Conservation (phyloP, 2,888 invertebrate genomes). For the Cerastoderma edule region DNA sequence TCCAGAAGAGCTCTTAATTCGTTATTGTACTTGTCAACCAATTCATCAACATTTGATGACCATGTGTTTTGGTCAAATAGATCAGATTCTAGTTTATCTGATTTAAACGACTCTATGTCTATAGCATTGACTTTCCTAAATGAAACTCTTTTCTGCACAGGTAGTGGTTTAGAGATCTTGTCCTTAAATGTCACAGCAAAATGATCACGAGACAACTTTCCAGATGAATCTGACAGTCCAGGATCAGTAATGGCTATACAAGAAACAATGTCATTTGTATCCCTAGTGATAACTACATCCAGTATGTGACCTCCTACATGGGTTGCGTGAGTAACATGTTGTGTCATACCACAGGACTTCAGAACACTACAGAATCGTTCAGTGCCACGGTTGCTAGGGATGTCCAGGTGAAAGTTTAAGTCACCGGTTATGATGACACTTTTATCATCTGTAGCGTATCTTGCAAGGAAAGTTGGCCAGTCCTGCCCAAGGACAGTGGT, state of each 20-base stretch:
- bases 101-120: constrained; percentile 31
- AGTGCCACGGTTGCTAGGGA: constrained; percentile 23
- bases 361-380: constrained; percentile 9
- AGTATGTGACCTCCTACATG: constrained; percentile 38
- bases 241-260: constrained; percentile 39
- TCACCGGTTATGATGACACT: constrained; percentile 37
- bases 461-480: constrained; percentile 32
- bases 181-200: constrained; percentile 38
- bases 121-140: constrained; percentile 35
- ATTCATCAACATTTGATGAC: constrained; percentile 22
- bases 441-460: constrained; percentile 31
- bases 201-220: constrained; percentile 40
- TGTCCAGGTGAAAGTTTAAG: constrained; percentile 38
- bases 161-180: constrained; percentile 24
- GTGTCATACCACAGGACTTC: constrained; percentile 35
- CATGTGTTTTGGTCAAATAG: background rate
- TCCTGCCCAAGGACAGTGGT: constrained; percentile 33
- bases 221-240: constrained; percentile 34
- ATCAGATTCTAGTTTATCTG: constrained; percentile 14
- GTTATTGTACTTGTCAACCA: constrained; percentile 19
- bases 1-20: constrained; percentile 20
- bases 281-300: constrained; percentile 38
- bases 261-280: constrained; percentile 31
- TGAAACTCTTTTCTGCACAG: constrained; percentile 42
- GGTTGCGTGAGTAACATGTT: constrained; percentile 37